A percentile compares a stretch with the other conserved stretches of the same genome.
phyloP scores from a whole-genome alignment of 2,888 invertebrate species.

The Macrosiphum euphorbiae region DNA sequence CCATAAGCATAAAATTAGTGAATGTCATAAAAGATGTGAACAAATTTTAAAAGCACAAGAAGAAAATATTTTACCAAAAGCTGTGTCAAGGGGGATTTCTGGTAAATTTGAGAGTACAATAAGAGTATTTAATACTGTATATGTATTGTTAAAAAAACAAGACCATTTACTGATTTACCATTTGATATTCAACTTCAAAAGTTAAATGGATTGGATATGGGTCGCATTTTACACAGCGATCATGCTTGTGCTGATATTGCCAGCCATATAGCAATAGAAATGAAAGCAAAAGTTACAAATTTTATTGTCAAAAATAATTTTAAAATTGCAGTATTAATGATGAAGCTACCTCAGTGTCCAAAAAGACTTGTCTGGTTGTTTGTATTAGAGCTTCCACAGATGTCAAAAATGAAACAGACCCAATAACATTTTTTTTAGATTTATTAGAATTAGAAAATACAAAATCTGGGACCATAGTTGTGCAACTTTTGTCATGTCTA shows the following conservation, averaged over 20 bases:
- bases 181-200: constrained; percentile 53
- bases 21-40: constrained; percentile 31
- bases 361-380: constrained; percentile 34
- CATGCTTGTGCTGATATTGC: constrained; percentile 50
- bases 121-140: constrained; percentile 52
- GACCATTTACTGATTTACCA: constrained; percentile 55
- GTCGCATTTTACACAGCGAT: constrained; percentile 48
- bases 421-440: constrained; percentile 35
- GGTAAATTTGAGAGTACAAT: constrained; percentile 34
- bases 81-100: neutral
- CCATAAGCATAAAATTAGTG: constrained; percentile 22
- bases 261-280: constrained; percentile 45
- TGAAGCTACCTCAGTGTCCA: constrained; percentile 40
- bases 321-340: constrained; percentile 38
- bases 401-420: constrained; percentile 22
- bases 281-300: constrained; percentile 50
- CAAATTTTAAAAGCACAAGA: constrained; percentile 26
- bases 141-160: constrained; percentile 45
- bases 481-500: constrained; percentile 37
- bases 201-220: constrained; percentile 52
- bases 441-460: constrained; percentile 40
- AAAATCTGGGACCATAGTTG: constrained; percentile 29
- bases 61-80: constrained; percentile 22
- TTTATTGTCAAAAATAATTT: constrained; percentile 33
- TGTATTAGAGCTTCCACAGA: constrained; percentile 32